A percentile compares a stretch with the other conserved stretches of the same genome.
phyloP scores from a whole-genome alignment of 2,113 vertebrate species.

The Notiomystis cincta region DNA sequence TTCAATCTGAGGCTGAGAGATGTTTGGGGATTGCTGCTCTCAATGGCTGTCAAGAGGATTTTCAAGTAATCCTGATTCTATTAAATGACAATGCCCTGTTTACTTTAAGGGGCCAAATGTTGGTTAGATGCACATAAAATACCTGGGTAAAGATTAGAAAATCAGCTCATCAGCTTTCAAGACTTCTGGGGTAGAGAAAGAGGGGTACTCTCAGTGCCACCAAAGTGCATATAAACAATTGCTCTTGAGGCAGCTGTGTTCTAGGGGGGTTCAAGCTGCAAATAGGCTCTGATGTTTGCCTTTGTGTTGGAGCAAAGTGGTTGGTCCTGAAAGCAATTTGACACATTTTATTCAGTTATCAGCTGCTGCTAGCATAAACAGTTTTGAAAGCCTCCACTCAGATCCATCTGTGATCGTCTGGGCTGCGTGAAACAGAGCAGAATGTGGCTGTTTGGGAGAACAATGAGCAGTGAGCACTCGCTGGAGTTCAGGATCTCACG shows the following conservation, averaged over 20 bases:
- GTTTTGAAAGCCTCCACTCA: not conserved
- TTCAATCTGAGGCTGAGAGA: not conserved
- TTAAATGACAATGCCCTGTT: not conserved
- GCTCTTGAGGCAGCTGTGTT: not conserved
- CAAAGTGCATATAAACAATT: not conserved
- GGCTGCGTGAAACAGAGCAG: not conserved
- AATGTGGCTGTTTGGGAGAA: conserved; percentile 32
- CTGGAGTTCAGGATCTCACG: conserved; percentile 38
- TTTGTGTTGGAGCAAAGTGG: conserved; percentile 3
- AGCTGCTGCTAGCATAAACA: conserved; percentile 42
- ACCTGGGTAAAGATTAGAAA: not conserved
- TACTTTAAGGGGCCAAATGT: not conserved
- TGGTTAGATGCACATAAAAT: not conserved
- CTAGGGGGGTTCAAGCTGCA: not conserved
- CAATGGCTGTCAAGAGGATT: not conserved
- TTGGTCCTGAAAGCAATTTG: conserved; percentile 27
- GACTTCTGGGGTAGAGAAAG: not conserved
- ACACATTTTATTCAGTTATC: conserved; percentile 35
- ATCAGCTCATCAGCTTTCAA: not conserved
- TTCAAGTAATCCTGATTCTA: not conserved
- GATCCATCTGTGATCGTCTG: conserved; percentile 26
- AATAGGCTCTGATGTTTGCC: not conserved
- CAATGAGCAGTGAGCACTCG: conserved; percentile 50
- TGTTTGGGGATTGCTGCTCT: not conserved
- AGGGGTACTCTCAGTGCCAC: not conserved